A percentile compares a stretch with the other conserved stretches of the same genome.
Conservation (phyloP, 2,888 invertebrate species). For the Saturnia pavonia region DNA sequence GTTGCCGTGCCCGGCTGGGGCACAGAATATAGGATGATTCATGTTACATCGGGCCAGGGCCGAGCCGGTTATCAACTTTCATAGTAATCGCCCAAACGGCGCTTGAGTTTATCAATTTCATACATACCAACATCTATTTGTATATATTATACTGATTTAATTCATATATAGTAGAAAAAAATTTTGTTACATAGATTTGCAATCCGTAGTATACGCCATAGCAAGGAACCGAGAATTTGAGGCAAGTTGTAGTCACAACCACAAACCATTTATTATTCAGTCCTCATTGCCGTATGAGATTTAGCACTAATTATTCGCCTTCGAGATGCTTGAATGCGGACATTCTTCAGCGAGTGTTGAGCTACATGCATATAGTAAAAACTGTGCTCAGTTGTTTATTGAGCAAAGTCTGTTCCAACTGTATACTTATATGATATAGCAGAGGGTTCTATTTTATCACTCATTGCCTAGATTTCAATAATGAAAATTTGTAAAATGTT, state of each 20-base stretch:
- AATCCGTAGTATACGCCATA: not conserved
- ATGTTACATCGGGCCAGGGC: too few species aligned
- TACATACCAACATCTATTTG: too few species aligned
- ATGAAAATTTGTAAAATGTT: too few species aligned
- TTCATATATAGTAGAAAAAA: not conserved
- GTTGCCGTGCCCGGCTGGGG: too few species aligned
- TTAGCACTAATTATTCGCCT: conserved; percentile 73
- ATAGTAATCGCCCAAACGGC: too few species aligned
- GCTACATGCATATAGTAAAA: conserved; percentile 34
- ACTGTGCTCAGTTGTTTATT: conserved; percentile 17
- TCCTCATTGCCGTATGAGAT: conserved; percentile 59
- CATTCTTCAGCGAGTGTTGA: conserved; percentile 67
- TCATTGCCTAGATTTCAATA: too few species aligned
- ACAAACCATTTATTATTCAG: conserved; percentile 59
- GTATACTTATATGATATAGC: not conserved
- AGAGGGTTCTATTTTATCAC: too few species aligned
- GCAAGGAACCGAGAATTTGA: conserved; percentile 23
- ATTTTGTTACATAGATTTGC: not conserved
- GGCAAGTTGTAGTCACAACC: conserved; percentile 29
- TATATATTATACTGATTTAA: too few species aligned
- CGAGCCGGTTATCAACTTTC: too few species aligned
- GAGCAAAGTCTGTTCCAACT: not conserved
- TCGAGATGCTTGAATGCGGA: conserved; percentile 69
- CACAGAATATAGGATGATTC: too few species aligned
- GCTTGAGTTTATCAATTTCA: too few species aligned